Evolutionary conservation across 2,797 vertebrate species (phyloP).

Genomic region (Gymnothorax reevesii): DNA sequence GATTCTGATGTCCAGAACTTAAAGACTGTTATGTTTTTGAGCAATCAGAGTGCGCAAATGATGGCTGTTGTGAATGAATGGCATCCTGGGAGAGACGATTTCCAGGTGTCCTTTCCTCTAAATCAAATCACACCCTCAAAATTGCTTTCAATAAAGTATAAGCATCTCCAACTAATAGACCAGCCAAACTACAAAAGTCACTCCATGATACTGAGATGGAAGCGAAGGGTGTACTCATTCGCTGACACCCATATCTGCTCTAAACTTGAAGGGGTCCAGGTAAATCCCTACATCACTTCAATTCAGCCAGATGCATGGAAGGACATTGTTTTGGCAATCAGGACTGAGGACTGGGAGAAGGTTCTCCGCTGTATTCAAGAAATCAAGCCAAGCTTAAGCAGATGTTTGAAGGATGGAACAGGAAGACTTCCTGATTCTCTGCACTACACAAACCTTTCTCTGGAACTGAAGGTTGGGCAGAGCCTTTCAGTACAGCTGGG

Average conservation of each 20-base stretch:
- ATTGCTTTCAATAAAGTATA: slow-evolving; percentile 58
- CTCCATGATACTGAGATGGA: slow-evolving; percentile 67
- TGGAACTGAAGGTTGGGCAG: slow-evolving; percentile 63
- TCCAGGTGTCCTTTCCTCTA: slow-evolving; percentile 71
- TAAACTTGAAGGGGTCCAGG: slow-evolving; percentile 5
- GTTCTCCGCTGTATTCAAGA: slow-evolving; percentile 36
- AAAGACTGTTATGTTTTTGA: slow-evolving; percentile 65
- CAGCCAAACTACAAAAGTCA: slow-evolving; percentile 56
- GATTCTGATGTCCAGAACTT: slow-evolving; percentile 62
- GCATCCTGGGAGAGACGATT: slow-evolving; percentile 49
- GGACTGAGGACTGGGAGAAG: slow-evolving; percentile 42
- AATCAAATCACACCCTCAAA: slow-evolving; percentile 63
- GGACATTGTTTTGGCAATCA: slow-evolving; percentile 58
- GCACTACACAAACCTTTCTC: slow-evolving; percentile 65
- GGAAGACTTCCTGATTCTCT: background rate
- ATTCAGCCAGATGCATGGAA: slow-evolving; percentile 58
- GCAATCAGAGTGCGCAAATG: slow-evolving; percentile 63
- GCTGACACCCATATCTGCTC: slow-evolving; percentile 15
- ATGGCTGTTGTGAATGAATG: slow-evolving; percentile 66
- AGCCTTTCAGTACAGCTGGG: slow-evolving; percentile 71
- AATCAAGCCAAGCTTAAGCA: slow-evolving; percentile 20
- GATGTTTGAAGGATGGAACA: background rate
- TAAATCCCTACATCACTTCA: slow-evolving; percentile 38
- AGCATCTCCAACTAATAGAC: slow-evolving; percentile 68
- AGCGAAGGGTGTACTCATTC: slow-evolving; percentile 69